These are phyloP conservation scores for Apis cerana DNA, from an alignment of 1,140 invertebrate species.

Conservation along the genomic window DNA sequence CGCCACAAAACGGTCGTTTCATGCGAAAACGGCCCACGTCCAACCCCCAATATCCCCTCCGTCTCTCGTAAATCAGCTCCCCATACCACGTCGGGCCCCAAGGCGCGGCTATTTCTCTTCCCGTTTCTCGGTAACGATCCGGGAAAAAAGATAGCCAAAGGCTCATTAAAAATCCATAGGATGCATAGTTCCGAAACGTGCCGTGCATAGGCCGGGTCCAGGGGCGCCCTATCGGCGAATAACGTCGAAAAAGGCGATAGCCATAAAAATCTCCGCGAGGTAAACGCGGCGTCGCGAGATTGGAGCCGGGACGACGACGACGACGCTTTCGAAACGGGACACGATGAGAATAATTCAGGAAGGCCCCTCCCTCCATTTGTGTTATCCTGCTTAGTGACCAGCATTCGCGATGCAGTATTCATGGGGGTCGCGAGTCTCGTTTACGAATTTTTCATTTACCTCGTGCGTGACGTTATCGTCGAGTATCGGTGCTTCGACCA, in stretches of 20 bases:
- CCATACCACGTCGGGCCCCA: not conserved
- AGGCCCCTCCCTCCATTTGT: slow-evolving; percentile 7
- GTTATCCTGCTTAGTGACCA: slow-evolving; percentile 44
- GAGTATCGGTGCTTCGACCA: slow-evolving; percentile 12
- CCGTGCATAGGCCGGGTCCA: slow-evolving; percentile 18
- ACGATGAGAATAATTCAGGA: slow-evolving; percentile 62
- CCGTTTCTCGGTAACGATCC: slow-evolving; percentile 12
- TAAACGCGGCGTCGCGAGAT: slow-evolving; percentile 50
- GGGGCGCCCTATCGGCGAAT: slow-evolving; percentile 49
- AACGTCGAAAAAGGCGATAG: slow-evolving; percentile 43
- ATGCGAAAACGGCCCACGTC: slow-evolving; percentile 10
- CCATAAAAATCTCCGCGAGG: slow-evolving; percentile 43
- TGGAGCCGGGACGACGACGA: slow-evolving; percentile 36
- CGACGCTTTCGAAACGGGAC: slow-evolving; percentile 45
- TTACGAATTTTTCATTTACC: slow-evolving; percentile 59
- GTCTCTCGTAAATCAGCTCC: slow-evolving; percentile 22
- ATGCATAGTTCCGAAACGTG: slow-evolving; percentile 58
- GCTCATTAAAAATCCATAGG: slow-evolving; percentile 61
- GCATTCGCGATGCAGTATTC: slow-evolving; percentile 59
- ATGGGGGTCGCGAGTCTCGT: slow-evolving; percentile 52
- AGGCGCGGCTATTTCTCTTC: not conserved
- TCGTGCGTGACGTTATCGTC: slow-evolving; percentile 1
- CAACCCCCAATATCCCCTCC: not conserved
- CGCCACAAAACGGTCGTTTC: not conserved
- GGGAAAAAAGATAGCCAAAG: not conserved